Base-by-base conservation (phyloP, 1,140 invertebrate species). In the Leptestheria dahalacensis region DNA sequence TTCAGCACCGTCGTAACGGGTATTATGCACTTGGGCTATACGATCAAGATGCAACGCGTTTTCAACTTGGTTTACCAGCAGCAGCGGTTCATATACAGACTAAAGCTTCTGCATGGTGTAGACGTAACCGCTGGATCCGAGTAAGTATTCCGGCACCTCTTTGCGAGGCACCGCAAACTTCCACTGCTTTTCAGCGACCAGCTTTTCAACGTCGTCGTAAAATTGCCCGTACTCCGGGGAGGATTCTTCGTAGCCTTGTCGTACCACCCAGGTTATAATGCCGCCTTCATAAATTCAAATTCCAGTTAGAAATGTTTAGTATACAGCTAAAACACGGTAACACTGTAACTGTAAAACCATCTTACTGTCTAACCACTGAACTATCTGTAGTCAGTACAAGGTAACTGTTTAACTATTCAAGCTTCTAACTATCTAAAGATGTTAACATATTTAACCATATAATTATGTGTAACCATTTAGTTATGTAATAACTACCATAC, bases 101-200 rank as follows among this genome's bases (percentile, higher is more conserved):
- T 60, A 60, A 18, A 61, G 15, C 25, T 58, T 61, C 47, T 57
- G 29, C 60, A 61, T 61, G 21, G 47, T 48, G 47, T 61, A 61
- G 26, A 61, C 53, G 25, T 28, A 61, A 24, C 60, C 60, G 12
- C 56, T 46, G 54, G 60, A 61, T 12, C 60, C 60, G 1, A 58
- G 53, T 46, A 61, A 46, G 23, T 61, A 61, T 21, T 21, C 33
- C 9, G 54, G 24, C 23, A 56, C 41, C 3, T 21, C 26, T 25
- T 48, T 55, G 9, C 53, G 33, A 1, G 60, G 60, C 9, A 48
- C 48, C n/a, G 46, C 18, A 29, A 56, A 54, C 15, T 46, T 15
- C 60, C 60, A 61, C 4, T 26, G 23, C 20, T 53, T 53, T 11
- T 48, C n/a, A 21, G 29, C 33, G 11, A 61, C 47, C 4, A 61